A percentile compares a stretch with the other conserved stretches of the same genome.
These are phyloP conservation scores for Anastatus disparis DNA, from an alignment of 1,140 invertebrate genomes.

Conservation along the genomic window DNA sequence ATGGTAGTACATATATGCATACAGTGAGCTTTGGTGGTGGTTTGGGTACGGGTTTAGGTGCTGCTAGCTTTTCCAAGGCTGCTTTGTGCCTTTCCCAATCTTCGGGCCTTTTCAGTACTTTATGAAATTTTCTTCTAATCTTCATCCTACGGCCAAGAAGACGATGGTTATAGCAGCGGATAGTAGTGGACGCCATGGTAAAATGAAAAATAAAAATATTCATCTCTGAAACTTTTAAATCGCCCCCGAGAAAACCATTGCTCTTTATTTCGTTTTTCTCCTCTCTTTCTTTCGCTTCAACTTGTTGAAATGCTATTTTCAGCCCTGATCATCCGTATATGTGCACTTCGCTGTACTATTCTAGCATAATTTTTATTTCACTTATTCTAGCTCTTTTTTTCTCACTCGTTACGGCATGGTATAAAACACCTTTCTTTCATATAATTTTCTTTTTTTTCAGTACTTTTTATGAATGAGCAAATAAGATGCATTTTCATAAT, in stretches of 20 bases:
- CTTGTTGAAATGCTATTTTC: not conserved
- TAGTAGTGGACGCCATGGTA: not conserved
- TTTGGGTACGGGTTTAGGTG: slow-evolving; percentile 43
- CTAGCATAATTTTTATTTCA: not conserved
- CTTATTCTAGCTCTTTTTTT: not conserved
- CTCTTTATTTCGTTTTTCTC: not conserved
- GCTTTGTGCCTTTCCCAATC: slow-evolving; percentile 54
- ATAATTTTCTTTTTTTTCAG: not conserved
- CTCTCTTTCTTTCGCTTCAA: not conserved
- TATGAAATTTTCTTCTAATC: slow-evolving; percentile 47
- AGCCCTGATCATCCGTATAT: not conserved
- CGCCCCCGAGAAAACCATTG: slow-evolving; percentile 3
- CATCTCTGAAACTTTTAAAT: slow-evolving; percentile 26
- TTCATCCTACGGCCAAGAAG: slow-evolving; percentile 42
- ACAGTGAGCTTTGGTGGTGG: slow-evolving; percentile 41
- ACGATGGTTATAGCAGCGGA: not conserved
- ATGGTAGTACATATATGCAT: slow-evolving; percentile 14
- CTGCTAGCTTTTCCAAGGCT: slow-evolving; percentile 45
- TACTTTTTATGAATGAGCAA: no score
- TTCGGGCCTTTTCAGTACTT: slow-evolving; percentile 43
- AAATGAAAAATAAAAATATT: slow-evolving; percentile 29
- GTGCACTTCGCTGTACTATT: not conserved
- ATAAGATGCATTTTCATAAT: not conserved
- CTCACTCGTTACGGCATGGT: not conserved
- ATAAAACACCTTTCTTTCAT: not conserved